Base-by-base conservation (phyloP, 2,888 invertebrate species). In the Endotricha flammealis region DNA sequence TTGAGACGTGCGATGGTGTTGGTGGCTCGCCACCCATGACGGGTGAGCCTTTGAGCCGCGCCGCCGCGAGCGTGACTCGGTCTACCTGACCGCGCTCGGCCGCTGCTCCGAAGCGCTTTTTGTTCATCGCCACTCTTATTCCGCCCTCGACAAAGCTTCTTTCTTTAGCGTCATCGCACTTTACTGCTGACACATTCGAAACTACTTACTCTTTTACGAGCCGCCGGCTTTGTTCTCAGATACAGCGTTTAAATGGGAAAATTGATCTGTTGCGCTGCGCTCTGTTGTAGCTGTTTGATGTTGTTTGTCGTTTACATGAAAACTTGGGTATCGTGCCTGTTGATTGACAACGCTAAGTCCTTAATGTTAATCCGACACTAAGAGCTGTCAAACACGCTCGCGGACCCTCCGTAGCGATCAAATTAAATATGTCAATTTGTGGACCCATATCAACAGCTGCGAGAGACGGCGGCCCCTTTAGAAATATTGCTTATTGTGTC, bases 401-500 rank as follows among this genome's bases (percentile, higher is more conserved):
- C 56, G 56, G 77, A 73, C 78, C 81, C 81, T 77, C 79, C 74
- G 79, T 78, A 61, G 81, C 74, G 82, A 85, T 85, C 83, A 82
- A 86, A 86, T 86, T 86, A 86, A 86, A 86, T 85, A 85, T 85
- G 86, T 86, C 86, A 86, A 86, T 86, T 86, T 77, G 77, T 78
- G 77, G 72, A 86, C 86, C 85, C 85, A 81, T 85, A 86, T 86
- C 86, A 86, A 81, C 83, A 83, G 86, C 85, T 85, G 86, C 81
- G 74, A 73, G 73, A 75, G 83, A 79, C 81, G 81, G 76, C 79
- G 76, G 75, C 71, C 77, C 81, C 82, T 81, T 82, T 83, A 81
- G 82, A 86, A 86, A 86, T 86, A 86, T 86, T 79, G 82, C 85
- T 85, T 83, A 86, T 86, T 85, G 86, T 86, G 86, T 86, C 85